phyloP scores from a whole-genome alignment of 2,888 invertebrate species.

The Epistrophe eligans region DNA sequence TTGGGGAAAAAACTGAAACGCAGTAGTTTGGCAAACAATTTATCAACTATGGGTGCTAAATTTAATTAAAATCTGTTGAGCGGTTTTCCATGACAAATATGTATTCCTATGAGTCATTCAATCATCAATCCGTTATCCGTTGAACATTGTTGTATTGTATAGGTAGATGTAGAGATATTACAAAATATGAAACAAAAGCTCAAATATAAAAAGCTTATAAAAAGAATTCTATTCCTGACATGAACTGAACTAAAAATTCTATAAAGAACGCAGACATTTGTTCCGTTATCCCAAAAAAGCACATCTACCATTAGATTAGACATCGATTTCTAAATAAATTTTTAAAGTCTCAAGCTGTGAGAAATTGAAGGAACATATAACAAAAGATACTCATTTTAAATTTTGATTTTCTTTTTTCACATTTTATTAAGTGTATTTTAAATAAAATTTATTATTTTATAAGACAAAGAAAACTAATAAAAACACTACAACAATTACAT shows the following conservation, averaged over 20 bases:
- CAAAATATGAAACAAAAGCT: not conserved
- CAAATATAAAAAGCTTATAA: not conserved
- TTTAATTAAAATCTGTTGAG: too few species aligned
- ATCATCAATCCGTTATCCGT: too few species aligned
- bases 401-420: constrained; percentile 68
- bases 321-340: not conserved
- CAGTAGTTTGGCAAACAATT: too few species aligned
- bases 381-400: constrained; percentile 5
- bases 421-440: constrained; percentile 74
- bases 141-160: too few species aligned
- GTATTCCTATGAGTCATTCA: too few species aligned
- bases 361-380: not conserved
- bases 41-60: too few species aligned
- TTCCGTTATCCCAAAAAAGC: not conserved
- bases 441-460: constrained; percentile 67
- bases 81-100: too few species aligned
- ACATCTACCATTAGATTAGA: not conserved
- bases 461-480: constrained; percentile 74
- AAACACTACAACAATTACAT: constrained; percentile 75
- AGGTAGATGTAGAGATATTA: too few species aligned
- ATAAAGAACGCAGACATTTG: too few species aligned
- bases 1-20: too few species aligned
- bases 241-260: too few species aligned
- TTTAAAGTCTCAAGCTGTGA: not conserved
- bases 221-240: not conserved